phyloP scores from a whole-genome alignment of 2,113 vertebrate species.

The Ellobius talpinus region DNA sequence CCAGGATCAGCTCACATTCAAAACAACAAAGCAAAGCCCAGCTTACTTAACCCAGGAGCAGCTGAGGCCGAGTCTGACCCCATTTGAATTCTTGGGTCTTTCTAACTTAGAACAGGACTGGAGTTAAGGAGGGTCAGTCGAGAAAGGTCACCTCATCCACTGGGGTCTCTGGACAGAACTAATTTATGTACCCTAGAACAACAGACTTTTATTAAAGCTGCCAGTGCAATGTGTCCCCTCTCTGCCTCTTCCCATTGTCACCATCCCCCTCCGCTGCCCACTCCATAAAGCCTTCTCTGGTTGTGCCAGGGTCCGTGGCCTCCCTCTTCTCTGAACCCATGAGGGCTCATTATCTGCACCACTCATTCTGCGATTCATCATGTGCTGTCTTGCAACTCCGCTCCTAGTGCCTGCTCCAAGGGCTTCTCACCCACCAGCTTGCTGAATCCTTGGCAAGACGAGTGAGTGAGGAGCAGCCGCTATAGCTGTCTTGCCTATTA shows the following conservation, averaged over 20 bases:
- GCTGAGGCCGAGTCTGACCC: background rate
- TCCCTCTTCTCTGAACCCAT: background rate
- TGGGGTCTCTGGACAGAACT: background rate
- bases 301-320: background rate
- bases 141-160: background rate
- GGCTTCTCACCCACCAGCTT: background rate
- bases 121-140: no score
- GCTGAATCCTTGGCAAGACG: background rate
- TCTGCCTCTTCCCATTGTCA: background rate
- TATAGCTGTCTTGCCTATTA: background rate
- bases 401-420: background rate
- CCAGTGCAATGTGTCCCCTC: background rate
- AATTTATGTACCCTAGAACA: background rate
- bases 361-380: constrained; percentile 32
- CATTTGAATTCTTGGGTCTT: constrained; percentile 1
- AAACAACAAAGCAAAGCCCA: background rate
- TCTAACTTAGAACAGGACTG: background rate
- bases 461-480: background rate
- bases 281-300: background rate
- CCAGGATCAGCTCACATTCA: background rate
- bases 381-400: background rate
- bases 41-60: constrained; percentile 33
- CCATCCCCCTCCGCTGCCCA: background rate
- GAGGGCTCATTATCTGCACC: constrained; percentile 18
- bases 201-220: constrained; percentile 23